Base-by-base conservation (phyloP, 2,888 invertebrate species). In the Eulithis prunata region DNA sequence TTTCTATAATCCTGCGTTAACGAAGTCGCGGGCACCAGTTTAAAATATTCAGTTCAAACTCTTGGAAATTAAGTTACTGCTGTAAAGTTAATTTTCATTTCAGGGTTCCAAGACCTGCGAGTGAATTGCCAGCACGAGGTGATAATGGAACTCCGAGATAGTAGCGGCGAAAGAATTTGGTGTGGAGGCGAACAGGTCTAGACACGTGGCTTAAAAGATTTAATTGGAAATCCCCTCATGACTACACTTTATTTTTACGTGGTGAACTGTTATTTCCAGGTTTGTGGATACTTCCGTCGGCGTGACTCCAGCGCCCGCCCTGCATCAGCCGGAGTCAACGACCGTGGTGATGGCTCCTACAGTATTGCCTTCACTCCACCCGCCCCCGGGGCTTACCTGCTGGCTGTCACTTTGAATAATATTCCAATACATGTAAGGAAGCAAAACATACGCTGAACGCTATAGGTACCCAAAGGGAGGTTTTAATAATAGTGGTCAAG, bases 111-210 rank as follows among this genome's bases (percentile, higher is more conserved):
- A 81, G 94, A 94, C 78, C 88, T 96, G 38, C 89, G 95, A 38
- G 95, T 96, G 1, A 95, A 95, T 63, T 91, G 93, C 66, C 94
- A 94, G 70, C 94, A 95, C 12, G 95, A 95, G 74, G 89, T 95
- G 0, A 81, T 93, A 3, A 73, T 96, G 67, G 94, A 95, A 72
- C 92, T 95, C 0, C 88, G 95, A 10, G 96, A 96, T 76, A 91
- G 90, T 59, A 94, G 94, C 69, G 95, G 95, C 0, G 94, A 94
- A 62, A 91, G 94, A 0, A 86, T 96, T 43, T 95, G 95, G 83
- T 95, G 96, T 74, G 96, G 96, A 0, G 96, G 96, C 0, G 94
- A 96, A 75, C 88, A 88, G 83, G 94, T n/a, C n/a, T n/a, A n/a
- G n/a, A n/a, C n/a, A 21, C 21, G 21, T 21, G 21, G 21, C 21